A percentile compares a stretch with the other conserved stretches of the same genome.
Evolutionary conservation across 2,888 invertebrate species (phyloP).

Genomic region (Acleris laterana): DNA sequence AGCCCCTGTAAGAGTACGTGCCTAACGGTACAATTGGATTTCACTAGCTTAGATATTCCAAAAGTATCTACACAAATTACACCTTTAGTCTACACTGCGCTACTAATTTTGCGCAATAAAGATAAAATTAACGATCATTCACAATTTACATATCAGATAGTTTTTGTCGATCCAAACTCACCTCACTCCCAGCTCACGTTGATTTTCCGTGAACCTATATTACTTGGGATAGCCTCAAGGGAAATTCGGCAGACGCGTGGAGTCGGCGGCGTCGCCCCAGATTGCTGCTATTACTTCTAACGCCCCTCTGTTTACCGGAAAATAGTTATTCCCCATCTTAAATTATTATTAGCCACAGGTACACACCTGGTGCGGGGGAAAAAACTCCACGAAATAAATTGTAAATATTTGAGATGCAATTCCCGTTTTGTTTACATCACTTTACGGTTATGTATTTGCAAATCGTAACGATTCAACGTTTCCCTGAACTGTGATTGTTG

Average conservation of each 20-base stretch:
- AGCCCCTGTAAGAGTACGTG: too few species aligned
- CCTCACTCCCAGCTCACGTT: background rate
- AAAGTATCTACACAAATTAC: too few species aligned
- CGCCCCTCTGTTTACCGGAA: conserved; percentile 72
- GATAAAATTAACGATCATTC: too few species aligned
- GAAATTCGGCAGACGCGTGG: conserved; percentile 72
- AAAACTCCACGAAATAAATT: conserved; percentile 52
- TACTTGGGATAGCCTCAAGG: conserved; percentile 64
- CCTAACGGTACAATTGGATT: too few species aligned
- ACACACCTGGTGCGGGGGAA: conserved; percentile 58
- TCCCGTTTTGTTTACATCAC: conserved; percentile 4
- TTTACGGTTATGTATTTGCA: too few species aligned
- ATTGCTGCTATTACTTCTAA: conserved; percentile 79
- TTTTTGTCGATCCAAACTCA: conserved; percentile 24
- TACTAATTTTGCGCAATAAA: too few species aligned
- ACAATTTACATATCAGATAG: too few species aligned
- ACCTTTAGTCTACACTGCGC: too few species aligned
- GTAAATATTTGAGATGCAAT: conserved; percentile 34
- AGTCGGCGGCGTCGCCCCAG: conserved; percentile 62
- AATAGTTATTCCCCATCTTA: conserved; percentile 72
- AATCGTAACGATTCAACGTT: too few species aligned
- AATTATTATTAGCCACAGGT: conserved; percentile 74
- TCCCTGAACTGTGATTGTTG: too few species aligned
- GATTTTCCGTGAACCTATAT: conserved; percentile 49
- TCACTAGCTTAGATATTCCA: too few species aligned